Base-by-base conservation (phyloP, 2,113 vertebrate genomes). In the Chlorodrepanis virens region DNA sequence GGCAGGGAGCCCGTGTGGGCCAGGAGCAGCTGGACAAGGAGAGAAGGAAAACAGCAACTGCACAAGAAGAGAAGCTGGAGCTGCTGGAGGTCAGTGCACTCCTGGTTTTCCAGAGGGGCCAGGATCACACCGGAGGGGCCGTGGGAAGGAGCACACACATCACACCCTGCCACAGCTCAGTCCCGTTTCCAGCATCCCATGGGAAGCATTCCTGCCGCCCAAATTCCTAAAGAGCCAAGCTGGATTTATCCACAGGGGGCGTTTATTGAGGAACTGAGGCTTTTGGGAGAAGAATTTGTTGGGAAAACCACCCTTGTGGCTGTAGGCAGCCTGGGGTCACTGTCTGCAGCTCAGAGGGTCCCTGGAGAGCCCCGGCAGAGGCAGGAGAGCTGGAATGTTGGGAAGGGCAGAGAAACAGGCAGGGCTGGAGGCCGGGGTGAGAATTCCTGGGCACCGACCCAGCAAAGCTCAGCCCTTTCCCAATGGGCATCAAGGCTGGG, bases 31-130 rank as follows among this genome's bases (percentile, higher is more conserved):
- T 91, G 83, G 97, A 98, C 67, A 65, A 69, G 70, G 98, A 98
- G 59, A 96, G 65, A 72, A 97, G 89, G 57, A 92, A 42, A 50
- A 31, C 75, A 5, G 15, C 47, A 10, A 64, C 93, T 74, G 61
- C 98, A 82, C 98, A 97, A 72, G 96, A 93, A 22, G 92, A 98
- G 97, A 94, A 95, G 12, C 63, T 56, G 69, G 94, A 98, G 86
- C 96, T 99, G 19, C 97, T 97, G 91, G 93, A 93, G 86, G 98
- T 99, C 74, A 96, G 98, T 4, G 10, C 31, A 18, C 25, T 60
- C 40, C 10, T 0, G 6, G 42, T 9, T 39, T 56, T 33, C 50
- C 69, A 6, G 42, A 2, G 64, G 23, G 16, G 10, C 18, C 33
- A 1, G 3, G 16, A 14, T 39, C 7, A 1, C 14, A 1, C 14